A percentile compares a stretch with the other conserved stretches of the same genome.
Conservation (phyloP, 2,113 vertebrate species). For the Pteronura brasiliensis region DNA sequence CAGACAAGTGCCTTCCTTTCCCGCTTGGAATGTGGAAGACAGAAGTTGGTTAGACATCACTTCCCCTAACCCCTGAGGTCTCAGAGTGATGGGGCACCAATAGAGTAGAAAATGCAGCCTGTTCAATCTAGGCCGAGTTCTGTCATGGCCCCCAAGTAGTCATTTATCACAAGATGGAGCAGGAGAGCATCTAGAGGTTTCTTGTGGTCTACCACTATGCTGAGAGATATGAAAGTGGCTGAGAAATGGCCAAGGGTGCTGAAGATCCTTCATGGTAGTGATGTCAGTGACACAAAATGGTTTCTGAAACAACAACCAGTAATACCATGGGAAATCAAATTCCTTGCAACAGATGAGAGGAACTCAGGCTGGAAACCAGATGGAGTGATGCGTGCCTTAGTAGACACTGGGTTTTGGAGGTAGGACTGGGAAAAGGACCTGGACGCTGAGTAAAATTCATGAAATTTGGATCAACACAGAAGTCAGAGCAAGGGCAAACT, state of each 20-base stretch:
- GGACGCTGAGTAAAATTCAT: background rate
- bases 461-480: background rate
- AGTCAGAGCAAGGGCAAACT: accelerated
- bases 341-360: background rate
- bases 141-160: background rate
- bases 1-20: accelerated
- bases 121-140: background rate
- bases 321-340: background rate
- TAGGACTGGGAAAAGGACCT: no score
- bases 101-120: background rate
- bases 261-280: background rate
- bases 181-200: background rate
- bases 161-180: background rate
- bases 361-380: background rate
- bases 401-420: background rate
- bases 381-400: accelerated
- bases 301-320: background rate
- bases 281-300: background rate
- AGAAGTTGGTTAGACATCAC: background rate
- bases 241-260: background rate
- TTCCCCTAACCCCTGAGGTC: background rate
- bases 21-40: background rate
- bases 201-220: background rate
- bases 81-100: no score
- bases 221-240: background rate